Percentiles rank a stretch among this genome's conserved stretches.
phyloP scores from a whole-genome alignment of 2,113 vertebrate genomes.

The Aldabrachelys gigantea region DNA sequence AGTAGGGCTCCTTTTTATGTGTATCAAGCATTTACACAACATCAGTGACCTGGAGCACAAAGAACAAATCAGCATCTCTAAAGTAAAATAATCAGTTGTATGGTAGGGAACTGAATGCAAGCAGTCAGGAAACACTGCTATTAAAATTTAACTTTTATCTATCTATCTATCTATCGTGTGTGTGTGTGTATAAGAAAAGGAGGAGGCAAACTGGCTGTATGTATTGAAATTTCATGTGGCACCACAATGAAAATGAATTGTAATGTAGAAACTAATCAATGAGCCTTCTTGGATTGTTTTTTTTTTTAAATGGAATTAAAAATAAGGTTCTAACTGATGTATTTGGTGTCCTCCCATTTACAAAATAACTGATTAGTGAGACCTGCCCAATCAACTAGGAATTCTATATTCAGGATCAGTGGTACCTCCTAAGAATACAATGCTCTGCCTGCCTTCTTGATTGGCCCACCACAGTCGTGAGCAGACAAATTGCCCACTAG shows the following conservation, averaged over 20 bases:
- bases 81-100: background rate
- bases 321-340: background rate
- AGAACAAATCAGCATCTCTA: background rate
- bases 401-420: background rate
- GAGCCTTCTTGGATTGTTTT: background rate
- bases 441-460: background rate
- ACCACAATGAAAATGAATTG: background rate
- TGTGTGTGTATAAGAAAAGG: background rate
- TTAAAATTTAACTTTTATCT: background rate
- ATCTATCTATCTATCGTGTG: too few relatives aligned
- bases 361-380: background rate
- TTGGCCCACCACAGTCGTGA: background rate
- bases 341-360: background rate
- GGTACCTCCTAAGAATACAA: background rate
- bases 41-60: background rate
- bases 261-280: background rate
- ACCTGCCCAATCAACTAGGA: background rate
- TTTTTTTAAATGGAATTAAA: background rate
- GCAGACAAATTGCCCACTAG: background rate
- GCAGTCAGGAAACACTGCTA: background rate
- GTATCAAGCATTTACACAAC: background rate
- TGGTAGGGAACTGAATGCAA: background rate
- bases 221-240: background rate
- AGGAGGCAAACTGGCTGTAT: background rate
- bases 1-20: background rate